Conservation (phyloP, 2,797 vertebrate species). For the Varecia variegata region DNA sequence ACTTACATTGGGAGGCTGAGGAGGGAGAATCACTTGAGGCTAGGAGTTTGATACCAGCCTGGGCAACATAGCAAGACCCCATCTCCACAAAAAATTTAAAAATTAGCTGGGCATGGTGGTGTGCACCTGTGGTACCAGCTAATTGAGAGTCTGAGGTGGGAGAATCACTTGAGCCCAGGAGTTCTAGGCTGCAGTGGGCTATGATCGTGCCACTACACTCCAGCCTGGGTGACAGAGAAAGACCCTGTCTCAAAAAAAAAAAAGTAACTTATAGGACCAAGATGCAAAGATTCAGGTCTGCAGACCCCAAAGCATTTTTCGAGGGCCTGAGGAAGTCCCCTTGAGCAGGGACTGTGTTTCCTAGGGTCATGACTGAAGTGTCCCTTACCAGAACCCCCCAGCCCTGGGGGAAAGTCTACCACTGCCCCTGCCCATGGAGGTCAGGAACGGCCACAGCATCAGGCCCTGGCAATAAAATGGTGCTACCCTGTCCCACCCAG, state of each 20-base stretch:
- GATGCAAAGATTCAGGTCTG: neutral
- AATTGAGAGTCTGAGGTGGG: too few relatives aligned
- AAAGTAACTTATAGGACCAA: neutral
- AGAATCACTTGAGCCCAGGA: too few relatives aligned
- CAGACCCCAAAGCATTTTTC: neutral
- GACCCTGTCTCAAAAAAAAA: neutral
- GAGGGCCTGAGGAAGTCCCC: neutral
- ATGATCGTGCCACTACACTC: too few relatives aligned
- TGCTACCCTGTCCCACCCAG: neutral
- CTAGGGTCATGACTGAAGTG: neutral
- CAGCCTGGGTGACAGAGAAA: neutral
- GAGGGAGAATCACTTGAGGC: neutral
- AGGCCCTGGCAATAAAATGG: neutral
- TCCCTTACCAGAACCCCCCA: neutral
- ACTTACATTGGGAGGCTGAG: neutral
- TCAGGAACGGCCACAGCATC: neutral
- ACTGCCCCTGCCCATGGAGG: neutral
- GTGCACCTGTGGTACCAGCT: too few relatives aligned
- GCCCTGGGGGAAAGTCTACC: neutral
- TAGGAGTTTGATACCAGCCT: neutral
- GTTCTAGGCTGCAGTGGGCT: too few relatives aligned
- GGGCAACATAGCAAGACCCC: neutral
- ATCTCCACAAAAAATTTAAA: neutral
- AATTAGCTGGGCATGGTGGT: too few relatives aligned
- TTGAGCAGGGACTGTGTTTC: neutral